These are phyloP conservation scores for Aphaenogaster rudis DNA, from an alignment of 1,140 invertebrate genomes.

Conservation along the genomic window DNA sequence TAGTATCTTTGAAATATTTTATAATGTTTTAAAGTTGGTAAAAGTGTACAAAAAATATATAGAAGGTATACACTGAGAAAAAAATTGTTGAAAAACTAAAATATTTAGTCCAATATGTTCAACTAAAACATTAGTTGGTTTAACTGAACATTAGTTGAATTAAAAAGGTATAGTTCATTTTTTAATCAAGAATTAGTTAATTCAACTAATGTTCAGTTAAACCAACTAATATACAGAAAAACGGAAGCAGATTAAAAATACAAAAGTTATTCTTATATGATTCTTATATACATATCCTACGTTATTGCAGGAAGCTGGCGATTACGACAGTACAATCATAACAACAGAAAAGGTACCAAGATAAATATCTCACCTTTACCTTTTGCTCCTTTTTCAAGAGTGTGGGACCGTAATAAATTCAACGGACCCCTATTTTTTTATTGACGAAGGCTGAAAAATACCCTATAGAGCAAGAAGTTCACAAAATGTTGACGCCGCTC, in stretches of 20 bases:
- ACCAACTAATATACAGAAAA: too few species aligned
- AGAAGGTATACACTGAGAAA: neutral
- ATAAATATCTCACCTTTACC: neutral
- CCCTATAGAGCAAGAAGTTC: neutral
- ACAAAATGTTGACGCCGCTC: slow-evolving; percentile 38
- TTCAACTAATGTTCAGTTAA: too few species aligned
- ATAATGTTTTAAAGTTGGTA: neutral
- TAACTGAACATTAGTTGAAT: too few species aligned
- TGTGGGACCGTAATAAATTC: neutral
- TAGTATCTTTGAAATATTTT: neutral
- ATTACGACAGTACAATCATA: neutral
- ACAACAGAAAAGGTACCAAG: neutral
- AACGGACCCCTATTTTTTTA: neutral
- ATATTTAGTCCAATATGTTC: too few species aligned
- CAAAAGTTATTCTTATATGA: too few species aligned
- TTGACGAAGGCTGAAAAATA: neutral
- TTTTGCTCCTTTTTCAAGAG: neutral
- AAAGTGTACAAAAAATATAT: neutral
- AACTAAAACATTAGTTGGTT: too few species aligned
- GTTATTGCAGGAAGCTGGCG: too few species aligned
- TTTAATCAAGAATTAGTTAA: too few species aligned
- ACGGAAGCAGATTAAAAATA: too few species aligned
- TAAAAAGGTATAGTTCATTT: too few species aligned
- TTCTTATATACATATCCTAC: too few species aligned
- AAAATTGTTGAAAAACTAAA: neutral